These are phyloP conservation scores for Illadopsis cleaveri DNA, from an alignment of 2,113 vertebrate genomes.

Conservation along the genomic window DNA sequence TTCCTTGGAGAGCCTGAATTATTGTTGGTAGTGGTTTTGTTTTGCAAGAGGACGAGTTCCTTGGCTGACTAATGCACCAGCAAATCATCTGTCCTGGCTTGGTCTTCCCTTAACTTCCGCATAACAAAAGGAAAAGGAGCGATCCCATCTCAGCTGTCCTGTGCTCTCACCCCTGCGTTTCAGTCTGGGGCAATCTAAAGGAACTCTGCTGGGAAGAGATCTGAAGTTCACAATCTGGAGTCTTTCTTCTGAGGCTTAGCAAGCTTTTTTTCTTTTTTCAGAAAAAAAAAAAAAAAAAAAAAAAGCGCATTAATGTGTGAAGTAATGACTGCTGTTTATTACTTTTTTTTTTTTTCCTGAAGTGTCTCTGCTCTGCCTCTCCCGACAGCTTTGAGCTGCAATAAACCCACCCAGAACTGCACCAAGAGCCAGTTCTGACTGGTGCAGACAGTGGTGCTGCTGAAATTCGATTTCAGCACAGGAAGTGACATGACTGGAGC, in stretches of 20 bases:
- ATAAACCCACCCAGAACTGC: neutral
- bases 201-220: neutral
- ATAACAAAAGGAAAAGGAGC: neutral
- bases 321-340: neutral
- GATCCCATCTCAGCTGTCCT: neutral
- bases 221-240: neutral
- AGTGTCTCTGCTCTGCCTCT: neutral
- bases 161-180: neutral
- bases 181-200: neutral
- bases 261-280: neutral
- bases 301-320: neutral
- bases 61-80: neutral
- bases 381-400: neutral
- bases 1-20: conserved; percentile 8
- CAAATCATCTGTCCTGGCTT: conserved; percentile 24
- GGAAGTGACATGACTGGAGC: conserved; percentile 27
- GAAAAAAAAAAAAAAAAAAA: neutral
- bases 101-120: neutral
- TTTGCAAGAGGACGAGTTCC: conserved; percentile 21
- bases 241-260: neutral
- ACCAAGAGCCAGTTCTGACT: neutral
- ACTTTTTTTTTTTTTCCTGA: neutral
- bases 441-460: neutral
- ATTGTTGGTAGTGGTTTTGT: conserved; percentile 38
- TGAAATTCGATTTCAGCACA: neutral